Evolutionary conservation across 2,888 invertebrate species (phyloP).

Genomic region (Sphaerophoria taeniata): DNA sequence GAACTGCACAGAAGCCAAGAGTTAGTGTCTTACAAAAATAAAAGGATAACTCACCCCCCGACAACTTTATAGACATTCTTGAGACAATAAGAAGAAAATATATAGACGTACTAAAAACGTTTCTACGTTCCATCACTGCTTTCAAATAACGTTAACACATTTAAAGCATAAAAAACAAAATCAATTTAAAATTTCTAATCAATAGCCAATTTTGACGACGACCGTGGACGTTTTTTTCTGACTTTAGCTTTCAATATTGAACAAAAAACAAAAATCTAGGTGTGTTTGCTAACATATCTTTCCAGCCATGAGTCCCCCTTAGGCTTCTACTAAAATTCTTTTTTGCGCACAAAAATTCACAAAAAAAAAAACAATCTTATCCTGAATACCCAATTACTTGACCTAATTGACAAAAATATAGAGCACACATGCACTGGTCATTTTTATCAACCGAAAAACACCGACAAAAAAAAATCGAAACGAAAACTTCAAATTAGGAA

Average conservation of each 20-base stretch:
- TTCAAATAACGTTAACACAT: conserved; percentile 19
- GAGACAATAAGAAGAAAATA: too few relatives aligned
- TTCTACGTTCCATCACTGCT: too few relatives aligned
- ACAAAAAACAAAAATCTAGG: neutral
- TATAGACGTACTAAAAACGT: too few relatives aligned
- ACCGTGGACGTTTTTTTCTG: too few relatives aligned
- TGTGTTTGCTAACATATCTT: neutral
- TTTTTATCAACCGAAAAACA: neutral
- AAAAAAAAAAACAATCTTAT: conserved; percentile 34
- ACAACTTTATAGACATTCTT: too few relatives aligned
- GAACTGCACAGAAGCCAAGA: too few relatives aligned
- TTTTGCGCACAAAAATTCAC: neutral
- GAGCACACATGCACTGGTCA: conserved; percentile 46
- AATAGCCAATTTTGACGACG: conserved; percentile 32
- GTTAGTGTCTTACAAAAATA: too few relatives aligned
- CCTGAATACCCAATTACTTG: conserved; percentile 52
- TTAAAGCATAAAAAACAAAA: conserved; percentile 15
- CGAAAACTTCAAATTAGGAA: neutral
- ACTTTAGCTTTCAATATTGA: too few relatives aligned
- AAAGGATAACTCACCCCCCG: too few relatives aligned
- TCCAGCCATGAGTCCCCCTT: neutral
- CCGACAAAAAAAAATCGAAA: neutral
- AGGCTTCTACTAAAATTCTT: neutral
- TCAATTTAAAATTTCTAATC: conserved; percentile 39
- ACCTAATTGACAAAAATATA: conserved; percentile 55